A percentile compares a stretch with the other conserved stretches of the same genome.
Evolutionary conservation across 2,113 vertebrate genomes (phyloP).

Genomic region (Toxotes jaculatrix): DNA sequence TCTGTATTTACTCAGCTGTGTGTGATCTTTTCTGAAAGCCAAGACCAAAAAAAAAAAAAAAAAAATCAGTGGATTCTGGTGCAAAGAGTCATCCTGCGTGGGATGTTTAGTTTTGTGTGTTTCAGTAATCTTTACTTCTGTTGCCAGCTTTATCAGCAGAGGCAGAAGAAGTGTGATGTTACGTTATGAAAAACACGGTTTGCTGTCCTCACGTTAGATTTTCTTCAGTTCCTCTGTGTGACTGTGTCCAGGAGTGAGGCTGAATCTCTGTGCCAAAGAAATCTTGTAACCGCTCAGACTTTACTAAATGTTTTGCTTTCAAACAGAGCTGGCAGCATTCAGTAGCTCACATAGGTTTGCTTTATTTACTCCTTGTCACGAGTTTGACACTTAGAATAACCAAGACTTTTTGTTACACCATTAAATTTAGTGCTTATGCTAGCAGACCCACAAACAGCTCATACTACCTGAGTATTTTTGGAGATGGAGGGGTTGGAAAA

Average conservation of each 20-base stretch:
- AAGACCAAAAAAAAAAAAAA: not conserved
- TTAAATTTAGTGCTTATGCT: not conserved
- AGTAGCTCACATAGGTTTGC: not conserved
- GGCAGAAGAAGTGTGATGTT: not conserved
- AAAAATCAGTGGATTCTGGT: not conserved
- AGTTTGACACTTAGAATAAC: not conserved
- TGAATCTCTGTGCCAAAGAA: not conserved
- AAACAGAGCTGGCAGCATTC: not conserved
- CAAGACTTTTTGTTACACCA: slow-evolving; percentile 1
- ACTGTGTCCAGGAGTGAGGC: not conserved
- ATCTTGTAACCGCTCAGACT: not conserved
- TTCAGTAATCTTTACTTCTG: not conserved
- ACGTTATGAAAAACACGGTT: too few species aligned
- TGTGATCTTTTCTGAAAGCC: not conserved
- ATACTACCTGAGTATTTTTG: not conserved
- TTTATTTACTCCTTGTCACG: not conserved
- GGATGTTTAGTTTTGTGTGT: not conserved
- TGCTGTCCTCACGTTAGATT: too few species aligned
- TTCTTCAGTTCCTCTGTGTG: not conserved
- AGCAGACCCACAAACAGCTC: not conserved
- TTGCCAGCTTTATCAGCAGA: not conserved
- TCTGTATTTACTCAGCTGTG: not conserved
- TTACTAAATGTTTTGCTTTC: not conserved
- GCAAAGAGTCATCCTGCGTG: not conserved
- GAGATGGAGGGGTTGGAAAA: not conserved